A percentile compares a stretch with the other conserved stretches of the same genome.
Conservation (phyloP, 1,140 invertebrate genomes). For the Brachionus sp. region DNA sequence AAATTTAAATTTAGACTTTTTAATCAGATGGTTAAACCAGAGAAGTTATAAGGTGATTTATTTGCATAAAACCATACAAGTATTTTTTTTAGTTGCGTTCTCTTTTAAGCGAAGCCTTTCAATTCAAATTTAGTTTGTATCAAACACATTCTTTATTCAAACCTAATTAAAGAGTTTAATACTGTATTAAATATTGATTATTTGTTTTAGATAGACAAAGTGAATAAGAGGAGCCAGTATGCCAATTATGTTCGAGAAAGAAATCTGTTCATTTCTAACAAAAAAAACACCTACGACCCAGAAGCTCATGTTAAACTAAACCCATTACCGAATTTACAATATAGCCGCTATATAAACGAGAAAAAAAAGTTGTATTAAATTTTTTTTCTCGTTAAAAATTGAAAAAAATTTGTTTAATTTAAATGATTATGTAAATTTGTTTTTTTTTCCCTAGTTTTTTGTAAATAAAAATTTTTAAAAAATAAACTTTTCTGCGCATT, state of each 20-base stretch:
- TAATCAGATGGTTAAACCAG: neutral
- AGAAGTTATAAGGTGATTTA: neutral
- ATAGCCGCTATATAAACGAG: neutral
- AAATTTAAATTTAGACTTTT: neutral
- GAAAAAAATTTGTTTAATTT: neutral
- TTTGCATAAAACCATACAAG: neutral
- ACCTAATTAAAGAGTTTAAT: neutral
- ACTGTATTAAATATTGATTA: neutral
- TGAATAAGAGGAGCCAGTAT: neutral
- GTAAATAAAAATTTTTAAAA: neutral
- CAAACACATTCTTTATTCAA: too few species aligned
- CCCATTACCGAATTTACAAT: neutral
- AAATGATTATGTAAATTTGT: neutral
- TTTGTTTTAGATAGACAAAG: slow-evolving; percentile 23
- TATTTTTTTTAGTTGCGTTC: neutral
- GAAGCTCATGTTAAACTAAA: neutral
- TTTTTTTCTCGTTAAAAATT: neutral
- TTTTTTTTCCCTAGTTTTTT: neutral
- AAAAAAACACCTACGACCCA: slow-evolving; percentile 2
- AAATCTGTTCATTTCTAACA: neutral
- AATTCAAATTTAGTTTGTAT: neutral
- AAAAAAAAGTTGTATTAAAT: neutral
- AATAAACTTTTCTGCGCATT: neutral
- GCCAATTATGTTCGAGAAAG: slow-evolving; percentile 8
- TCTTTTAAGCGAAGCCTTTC: neutral